Conservation (phyloP, 2,888 invertebrate species). For the Cosmopolites sordidus region DNA sequence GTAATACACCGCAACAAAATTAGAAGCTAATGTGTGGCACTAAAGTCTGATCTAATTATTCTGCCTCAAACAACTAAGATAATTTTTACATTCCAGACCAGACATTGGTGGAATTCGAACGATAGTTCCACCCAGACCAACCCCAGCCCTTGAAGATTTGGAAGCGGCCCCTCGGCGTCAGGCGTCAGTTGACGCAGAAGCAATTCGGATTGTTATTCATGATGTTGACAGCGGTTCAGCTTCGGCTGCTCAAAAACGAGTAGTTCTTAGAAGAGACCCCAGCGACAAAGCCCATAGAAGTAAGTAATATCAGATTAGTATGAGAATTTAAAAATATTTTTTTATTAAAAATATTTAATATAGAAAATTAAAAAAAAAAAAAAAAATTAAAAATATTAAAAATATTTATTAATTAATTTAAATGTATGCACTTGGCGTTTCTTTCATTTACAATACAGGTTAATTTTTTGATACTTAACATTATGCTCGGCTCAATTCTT, state of each 20-base stretch:
- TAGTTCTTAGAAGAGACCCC: slow-evolving; percentile 71
- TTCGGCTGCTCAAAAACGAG: slow-evolving; percentile 66
- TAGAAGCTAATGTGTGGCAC: too few species aligned
- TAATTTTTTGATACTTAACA: too few species aligned
- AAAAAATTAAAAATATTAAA: neutral
- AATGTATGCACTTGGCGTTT: too few species aligned
- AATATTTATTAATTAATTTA: too few species aligned
- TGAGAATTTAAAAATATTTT: neutral
- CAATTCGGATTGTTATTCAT: slow-evolving; percentile 88
- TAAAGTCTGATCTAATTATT: too few species aligned
- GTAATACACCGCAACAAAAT: too few species aligned
- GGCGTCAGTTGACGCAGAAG: slow-evolving; percentile 85
- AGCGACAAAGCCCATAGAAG: slow-evolving; percentile 82
- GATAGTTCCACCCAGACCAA: slow-evolving; percentile 52
- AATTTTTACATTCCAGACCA: too few species aligned
- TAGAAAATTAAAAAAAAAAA: neutral
- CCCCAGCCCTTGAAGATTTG: slow-evolving; percentile 60
- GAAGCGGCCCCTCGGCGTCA: slow-evolving; percentile 67
- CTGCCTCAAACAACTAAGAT: too few species aligned
- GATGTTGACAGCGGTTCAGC: slow-evolving; percentile 76
- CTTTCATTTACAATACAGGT: too few species aligned
- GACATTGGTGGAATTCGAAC: slow-evolving; percentile 58
- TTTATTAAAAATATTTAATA: too few species aligned
- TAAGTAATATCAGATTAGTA: slow-evolving; percentile 51
- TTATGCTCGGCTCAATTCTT: too few species aligned